Conservation (phyloP, 2,797 vertebrate species). For the Psittacula echo region DNA sequence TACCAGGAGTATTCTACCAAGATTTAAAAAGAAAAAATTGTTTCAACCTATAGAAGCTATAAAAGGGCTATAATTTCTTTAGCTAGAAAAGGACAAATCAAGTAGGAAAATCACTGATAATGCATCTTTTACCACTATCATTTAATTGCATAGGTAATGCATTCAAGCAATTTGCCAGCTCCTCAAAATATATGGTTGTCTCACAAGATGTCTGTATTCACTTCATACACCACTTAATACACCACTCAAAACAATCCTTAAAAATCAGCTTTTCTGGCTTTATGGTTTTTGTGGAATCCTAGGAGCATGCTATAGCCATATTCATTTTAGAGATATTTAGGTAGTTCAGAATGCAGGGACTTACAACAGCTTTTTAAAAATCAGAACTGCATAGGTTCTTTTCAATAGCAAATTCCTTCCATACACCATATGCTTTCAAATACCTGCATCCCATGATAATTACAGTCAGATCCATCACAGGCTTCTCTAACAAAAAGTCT, state of each 20-base stretch:
- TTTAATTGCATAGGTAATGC: background rate
- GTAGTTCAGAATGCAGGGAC: background rate
- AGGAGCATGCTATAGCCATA: background rate
- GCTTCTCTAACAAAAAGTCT: background rate
- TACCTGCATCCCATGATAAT: background rate
- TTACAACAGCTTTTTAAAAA: background rate
- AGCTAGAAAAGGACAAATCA: background rate
- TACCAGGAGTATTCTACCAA: background rate
- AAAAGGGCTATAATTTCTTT: background rate
- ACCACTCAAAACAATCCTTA: background rate
- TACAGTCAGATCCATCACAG: background rate
- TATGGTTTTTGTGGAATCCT: background rate
- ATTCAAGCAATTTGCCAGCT: background rate
- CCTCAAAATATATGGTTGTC: background rate
- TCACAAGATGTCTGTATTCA: background rate
- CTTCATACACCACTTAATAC: background rate
- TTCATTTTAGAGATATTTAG: background rate
- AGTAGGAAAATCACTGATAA: background rate
- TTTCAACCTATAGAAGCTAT: background rate
- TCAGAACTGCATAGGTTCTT: background rate
- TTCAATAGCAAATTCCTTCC: background rate
- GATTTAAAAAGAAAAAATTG: background rate
- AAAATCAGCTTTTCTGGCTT: background rate
- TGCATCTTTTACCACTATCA: background rate
- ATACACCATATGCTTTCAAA: background rate